A percentile compares a stretch with the other conserved stretches of the same genome.
Evolutionary conservation across 2,888 invertebrate genomes (phyloP).

Genomic region (Nephrotoma guestfalica): DNA sequence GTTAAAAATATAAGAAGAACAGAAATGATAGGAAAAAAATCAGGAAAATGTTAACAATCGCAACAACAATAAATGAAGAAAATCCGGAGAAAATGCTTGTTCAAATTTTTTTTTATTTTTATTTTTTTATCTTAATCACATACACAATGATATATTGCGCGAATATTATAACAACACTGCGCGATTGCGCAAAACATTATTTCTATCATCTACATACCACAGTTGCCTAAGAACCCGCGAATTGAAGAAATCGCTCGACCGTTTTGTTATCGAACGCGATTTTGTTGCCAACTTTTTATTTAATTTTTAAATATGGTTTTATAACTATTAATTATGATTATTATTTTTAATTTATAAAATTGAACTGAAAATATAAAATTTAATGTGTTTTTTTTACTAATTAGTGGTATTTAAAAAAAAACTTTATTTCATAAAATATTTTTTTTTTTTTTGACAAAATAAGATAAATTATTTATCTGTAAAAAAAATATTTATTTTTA

Average conservation of each 20-base stretch:
- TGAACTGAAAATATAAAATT: background rate
- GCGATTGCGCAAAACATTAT: slow-evolving; percentile 11
- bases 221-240: slow-evolving; percentile 36
- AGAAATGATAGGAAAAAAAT: background rate
- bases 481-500: background rate
- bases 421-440: background rate
- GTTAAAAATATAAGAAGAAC: background rate
- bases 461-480: background rate
- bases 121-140: background rate
- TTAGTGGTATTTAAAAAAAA: background rate
- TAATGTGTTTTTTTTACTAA: background rate
- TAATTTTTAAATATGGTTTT: background rate
- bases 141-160: slow-evolving; percentile 5
- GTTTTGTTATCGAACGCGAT: slow-evolving; percentile 20
- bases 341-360: background rate
- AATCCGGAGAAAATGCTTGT: background rate
- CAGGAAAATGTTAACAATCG: background rate
- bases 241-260: slow-evolving; percentile 34
- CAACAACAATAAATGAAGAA: background rate
- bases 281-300: slow-evolving; percentile 1
- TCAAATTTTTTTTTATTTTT: background rate
- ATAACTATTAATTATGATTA: background rate
- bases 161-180: slow-evolving; percentile 1
- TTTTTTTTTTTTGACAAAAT: background rate
- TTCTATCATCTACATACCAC: slow-evolving; percentile 18